Evolutionary conservation across 1,140 invertebrate genomes (phyloP).

Genomic region (Linepithema humile): DNA sequence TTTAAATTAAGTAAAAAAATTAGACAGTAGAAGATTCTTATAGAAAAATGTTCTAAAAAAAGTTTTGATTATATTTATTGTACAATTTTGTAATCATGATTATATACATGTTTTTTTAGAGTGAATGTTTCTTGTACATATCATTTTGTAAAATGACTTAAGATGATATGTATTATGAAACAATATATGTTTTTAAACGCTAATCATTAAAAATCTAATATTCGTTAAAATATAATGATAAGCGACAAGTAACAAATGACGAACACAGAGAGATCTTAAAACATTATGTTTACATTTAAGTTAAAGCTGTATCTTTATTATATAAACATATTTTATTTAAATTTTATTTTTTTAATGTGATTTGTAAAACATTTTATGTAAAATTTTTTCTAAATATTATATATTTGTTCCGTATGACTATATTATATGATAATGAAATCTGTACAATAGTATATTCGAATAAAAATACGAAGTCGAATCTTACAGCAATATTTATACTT

Average conservation of each 20-base stretch:
- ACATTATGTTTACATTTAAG: slow-evolving; percentile 69
- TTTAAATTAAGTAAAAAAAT: no score
- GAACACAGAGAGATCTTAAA: slow-evolving; percentile 73
- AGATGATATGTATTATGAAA: no score
- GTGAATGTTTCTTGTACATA: no score
- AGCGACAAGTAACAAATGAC: slow-evolving; percentile 39
- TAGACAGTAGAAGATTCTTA: no score
- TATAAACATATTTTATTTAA: slow-evolving; percentile 79
- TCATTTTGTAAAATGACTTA: no score
- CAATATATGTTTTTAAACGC: slow-evolving; percentile 33
- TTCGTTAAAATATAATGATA: slow-evolving; percentile 24
- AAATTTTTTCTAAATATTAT: slow-evolving; percentile 81
- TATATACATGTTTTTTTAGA: no score
- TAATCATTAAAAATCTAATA: no score
- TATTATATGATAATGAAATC: slow-evolving; percentile 71
- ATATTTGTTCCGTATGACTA: slow-evolving; percentile 78
- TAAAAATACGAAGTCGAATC: slow-evolving; percentile 1
- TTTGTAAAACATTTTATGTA: slow-evolving; percentile 53
- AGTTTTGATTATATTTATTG: no score
- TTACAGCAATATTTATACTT: slow-evolving; percentile 31
- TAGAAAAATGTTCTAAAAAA: no score
- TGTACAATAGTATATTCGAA: slow-evolving; percentile 12
- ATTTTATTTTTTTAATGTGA: slow-evolving; percentile 80
- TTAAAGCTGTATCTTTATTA: slow-evolving; percentile 78
- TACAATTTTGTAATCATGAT: no score